Evolutionary conservation across 2,888 invertebrate genomes (phyloP).

Genomic region (Heterodera filipjevi): DNA sequence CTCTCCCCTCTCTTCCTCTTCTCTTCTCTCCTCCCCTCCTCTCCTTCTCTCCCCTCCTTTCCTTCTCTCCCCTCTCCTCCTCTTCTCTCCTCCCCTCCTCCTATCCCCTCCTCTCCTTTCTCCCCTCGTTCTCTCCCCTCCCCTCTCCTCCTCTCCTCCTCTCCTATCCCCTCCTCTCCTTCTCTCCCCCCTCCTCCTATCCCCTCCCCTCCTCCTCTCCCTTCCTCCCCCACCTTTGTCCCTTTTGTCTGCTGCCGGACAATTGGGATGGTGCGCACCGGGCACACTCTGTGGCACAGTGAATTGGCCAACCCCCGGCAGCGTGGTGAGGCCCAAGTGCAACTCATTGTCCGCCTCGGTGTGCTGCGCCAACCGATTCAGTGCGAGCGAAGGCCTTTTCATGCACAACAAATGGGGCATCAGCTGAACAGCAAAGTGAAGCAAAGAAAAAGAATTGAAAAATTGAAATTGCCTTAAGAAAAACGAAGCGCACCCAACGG

Average conservation of each 20-base stretch:
- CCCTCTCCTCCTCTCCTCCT: too few relatives aligned
- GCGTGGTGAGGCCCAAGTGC: conserved; percentile 26
- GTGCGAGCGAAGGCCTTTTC: conserved; percentile 77
- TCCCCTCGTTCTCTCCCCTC: too few relatives aligned
- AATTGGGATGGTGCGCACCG: conserved; percentile 54
- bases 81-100: too few relatives aligned
- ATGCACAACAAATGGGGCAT: conserved; percentile 88
- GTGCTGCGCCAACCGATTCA: conserved; percentile 22
- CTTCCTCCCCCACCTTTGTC: background rate
- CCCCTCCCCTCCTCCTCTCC: too few relatives aligned
- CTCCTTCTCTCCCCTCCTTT: too few relatives aligned
- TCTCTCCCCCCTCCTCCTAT: too few relatives aligned
- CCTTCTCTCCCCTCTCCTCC: too few relatives aligned
- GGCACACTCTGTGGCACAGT: conserved; percentile 44
- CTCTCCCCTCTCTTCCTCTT: too few relatives aligned
- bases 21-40: too few relatives aligned
- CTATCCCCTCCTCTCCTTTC: too few relatives aligned
- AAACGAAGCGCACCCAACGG: conserved; percentile 90
- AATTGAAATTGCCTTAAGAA: conserved; percentile 70
- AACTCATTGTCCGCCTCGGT: background rate
- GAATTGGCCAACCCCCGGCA: conserved; percentile 58
- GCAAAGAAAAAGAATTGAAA: background rate
- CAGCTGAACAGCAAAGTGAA: conserved; percentile 68
- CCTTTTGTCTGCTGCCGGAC: conserved; percentile 38
- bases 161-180: too few relatives aligned